Base-by-base conservation (phyloP, 92 coral and sea anemone genomes). In the Palythoa caribaeorum region DNA sequence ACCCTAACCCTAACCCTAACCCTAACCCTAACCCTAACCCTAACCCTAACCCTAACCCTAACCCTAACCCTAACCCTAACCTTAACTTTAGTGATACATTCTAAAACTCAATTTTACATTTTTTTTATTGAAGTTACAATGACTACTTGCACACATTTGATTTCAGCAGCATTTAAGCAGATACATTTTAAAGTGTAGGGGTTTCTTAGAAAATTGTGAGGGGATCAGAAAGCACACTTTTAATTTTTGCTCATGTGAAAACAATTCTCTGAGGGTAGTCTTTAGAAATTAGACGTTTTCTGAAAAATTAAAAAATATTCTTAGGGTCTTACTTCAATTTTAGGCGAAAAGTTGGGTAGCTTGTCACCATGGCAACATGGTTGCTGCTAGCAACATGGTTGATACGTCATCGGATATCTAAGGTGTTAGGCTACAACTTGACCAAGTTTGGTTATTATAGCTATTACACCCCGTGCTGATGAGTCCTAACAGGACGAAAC, bases 231-330 rank as follows among this genome's bases (percentile, higher is more conserved):
- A 54, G 60, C 60, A 54, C 28, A 28, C 28, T 28, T 28, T 28
- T 28, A 28, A 28, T 28, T 28, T 28, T 28, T 28, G 28, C 28
- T 54, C 60, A 15, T 54, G 60, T 54, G 60, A 54, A 54, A 73
- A 73, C 77, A 38, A 73, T 73, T 73, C 77, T 73, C 77, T 50
- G 77, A 73, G 77, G 38, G 77, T 73, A 73, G 77, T 73, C 77
- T 73, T 73, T 73, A 54, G 60, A 54, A 54, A 54, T 54, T 15
- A 54, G 60, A 54, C 60, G 14, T 15, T 54, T 54, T 54, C 60
- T 54, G 60, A 15, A 54, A 54, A 54, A 15, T 54, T 54, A 11
- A 54, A 15, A 54, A 54, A 54, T 15, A 54, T 54, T 54, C 60
- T 54, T 54, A 54, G 12, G 60, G 60, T 54, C 60, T 54, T 54